Percentiles rank a stretch among this genome's conserved stretches.
Evolutionary conservation across 2,113 vertebrate species (phyloP).

Genomic region (Dipodomys ordii): DNA sequence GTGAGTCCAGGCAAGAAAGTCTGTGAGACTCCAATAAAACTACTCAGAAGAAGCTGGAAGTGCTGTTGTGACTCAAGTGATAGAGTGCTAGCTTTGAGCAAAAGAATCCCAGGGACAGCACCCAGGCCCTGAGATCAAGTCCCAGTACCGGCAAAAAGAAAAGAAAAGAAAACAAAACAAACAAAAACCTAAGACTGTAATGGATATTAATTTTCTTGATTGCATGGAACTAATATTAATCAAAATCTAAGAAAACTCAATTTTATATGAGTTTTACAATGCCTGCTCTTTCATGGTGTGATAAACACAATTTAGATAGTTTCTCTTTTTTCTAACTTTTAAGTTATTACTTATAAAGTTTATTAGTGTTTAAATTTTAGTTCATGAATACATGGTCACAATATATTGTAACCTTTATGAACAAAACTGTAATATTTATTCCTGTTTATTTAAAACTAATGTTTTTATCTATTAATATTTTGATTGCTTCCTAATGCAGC

Average conservation of each 20-base stretch:
- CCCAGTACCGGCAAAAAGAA: too few relatives aligned
- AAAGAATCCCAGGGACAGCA: too few relatives aligned
- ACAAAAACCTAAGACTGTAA: neutral
- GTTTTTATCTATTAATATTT: slow-evolving; percentile 34
- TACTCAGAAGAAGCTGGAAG: too few relatives aligned
- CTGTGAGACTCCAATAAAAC: too few relatives aligned
- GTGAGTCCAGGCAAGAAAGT: too few relatives aligned
- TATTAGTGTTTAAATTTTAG: slow-evolving; percentile 39
- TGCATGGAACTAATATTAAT: neutral
- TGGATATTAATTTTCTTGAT: slow-evolving; percentile 38
- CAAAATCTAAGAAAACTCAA: slow-evolving; percentile 29
- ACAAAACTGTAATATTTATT: slow-evolving; percentile 52
- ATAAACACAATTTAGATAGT: slow-evolving; percentile 43
- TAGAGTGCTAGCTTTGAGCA: too few relatives aligned
- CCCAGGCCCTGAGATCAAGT: too few relatives aligned
- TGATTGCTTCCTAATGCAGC: slow-evolving; percentile 9
- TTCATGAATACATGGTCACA: slow-evolving; percentile 1
- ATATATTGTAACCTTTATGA: slow-evolving; percentile 31
- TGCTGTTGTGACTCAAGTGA: too few relatives aligned
- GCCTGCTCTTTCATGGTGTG: neutral
- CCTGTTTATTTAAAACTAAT: slow-evolving; percentile 21
- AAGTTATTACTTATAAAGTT: slow-evolving; percentile 37
- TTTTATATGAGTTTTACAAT: slow-evolving; percentile 11
- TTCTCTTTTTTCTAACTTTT: slow-evolving; percentile 22
- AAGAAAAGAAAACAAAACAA: too few relatives aligned